Conservation (phyloP, 2,113 vertebrate species). For the Embiotoca jacksoni region DNA sequence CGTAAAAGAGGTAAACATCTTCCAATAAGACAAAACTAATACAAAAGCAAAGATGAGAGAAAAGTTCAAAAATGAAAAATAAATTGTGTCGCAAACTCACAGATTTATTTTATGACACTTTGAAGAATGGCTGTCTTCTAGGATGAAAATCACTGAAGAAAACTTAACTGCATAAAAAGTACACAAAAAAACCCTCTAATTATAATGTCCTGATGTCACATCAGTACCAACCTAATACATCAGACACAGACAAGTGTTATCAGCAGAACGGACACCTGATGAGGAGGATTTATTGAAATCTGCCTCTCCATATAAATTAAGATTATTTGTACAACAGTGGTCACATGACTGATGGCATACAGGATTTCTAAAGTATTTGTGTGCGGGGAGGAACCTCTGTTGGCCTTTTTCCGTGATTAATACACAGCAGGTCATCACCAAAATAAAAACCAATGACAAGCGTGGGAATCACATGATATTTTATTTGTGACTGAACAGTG, state of each 20-base stretch:
- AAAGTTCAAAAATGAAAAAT: background rate
- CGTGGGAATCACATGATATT: constrained; percentile 79
- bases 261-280: too few relatives aligned
- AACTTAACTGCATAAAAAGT: too few relatives aligned
- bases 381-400: constrained; percentile 46
- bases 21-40: background rate
- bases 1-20: background rate
- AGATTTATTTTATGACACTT: background rate
- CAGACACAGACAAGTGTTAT: too few relatives aligned
- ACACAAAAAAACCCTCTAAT: background rate
- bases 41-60: background rate
- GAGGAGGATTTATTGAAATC: too few relatives aligned
- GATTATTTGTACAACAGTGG: background rate
- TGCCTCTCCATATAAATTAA: too few relatives aligned
- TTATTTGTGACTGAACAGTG: constrained; percentile 82
- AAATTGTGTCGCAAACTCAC: too few relatives aligned
- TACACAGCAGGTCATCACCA: background rate
- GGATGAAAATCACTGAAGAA: background rate
- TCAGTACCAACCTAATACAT: too few relatives aligned
- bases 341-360: background rate
- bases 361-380: background rate
- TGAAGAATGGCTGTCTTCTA: too few relatives aligned
- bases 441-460: background rate
- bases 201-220: background rate
- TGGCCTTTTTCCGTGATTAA: background rate